Evolutionary conservation across 2,113 vertebrate species (phyloP).

Genomic region (Ivindomyrus marchei): DNA sequence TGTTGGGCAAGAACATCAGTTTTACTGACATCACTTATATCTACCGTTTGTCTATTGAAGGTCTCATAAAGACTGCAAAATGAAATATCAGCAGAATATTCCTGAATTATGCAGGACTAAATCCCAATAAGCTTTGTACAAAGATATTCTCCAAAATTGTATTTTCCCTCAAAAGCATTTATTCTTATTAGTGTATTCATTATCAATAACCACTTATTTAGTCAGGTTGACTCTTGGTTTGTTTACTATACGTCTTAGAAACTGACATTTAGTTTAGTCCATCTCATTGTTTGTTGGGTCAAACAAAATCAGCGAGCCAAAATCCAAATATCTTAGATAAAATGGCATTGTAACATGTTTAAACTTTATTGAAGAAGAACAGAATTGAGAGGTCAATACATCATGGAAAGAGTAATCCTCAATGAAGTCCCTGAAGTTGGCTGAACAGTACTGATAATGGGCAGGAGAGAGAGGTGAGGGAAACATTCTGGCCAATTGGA

Average conservation of each 20-base stretch:
- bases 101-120: neutral
- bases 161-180: neutral
- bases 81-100: neutral
- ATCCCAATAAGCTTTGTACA: neutral
- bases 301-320: neutral
- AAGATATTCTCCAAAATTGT: neutral
- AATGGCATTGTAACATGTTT: neutral
- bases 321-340: neutral
- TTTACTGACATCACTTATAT: neutral
- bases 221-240: neutral
- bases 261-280: neutral
- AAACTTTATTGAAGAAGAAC: neutral
- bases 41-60: neutral
- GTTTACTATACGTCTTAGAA: neutral
- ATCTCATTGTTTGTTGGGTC: neutral
- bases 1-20: neutral
- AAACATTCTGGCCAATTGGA: neutral
- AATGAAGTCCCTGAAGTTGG: neutral
- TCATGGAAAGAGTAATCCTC: neutral
- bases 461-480: neutral
- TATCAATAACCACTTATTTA: neutral
- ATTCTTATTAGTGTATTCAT: neutral
- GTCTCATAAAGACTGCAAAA: neutral
- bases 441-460: neutral
- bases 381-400: neutral